A percentile compares a stretch with the other conserved stretches of the same genome.
Conservation (phyloP, 2,888 invertebrate species). For the Sepioteuthis lessoniana region DNA sequence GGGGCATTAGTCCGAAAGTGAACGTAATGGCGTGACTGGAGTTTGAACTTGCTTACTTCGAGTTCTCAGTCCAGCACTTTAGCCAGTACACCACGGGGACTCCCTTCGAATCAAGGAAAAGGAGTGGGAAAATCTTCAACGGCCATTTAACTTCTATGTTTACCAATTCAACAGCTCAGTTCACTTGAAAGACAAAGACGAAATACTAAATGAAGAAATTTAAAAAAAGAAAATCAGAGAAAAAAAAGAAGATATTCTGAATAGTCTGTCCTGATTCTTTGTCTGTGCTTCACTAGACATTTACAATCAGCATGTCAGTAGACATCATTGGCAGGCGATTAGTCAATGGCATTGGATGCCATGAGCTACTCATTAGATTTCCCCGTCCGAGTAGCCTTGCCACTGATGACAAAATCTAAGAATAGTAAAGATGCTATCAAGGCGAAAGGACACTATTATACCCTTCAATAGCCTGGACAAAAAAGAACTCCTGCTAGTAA, state of each 20-base stretch:
- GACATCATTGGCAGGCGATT: slow-evolving; percentile 1
- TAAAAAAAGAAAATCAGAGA: background rate
- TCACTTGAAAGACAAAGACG: slow-evolving; percentile 21
- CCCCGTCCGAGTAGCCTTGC: background rate
- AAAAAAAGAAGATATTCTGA: background rate
- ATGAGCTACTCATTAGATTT: background rate
- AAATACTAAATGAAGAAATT: background rate
- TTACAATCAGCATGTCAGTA: background rate
- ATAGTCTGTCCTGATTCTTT: slow-evolving; percentile 1
- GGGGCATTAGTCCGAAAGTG: no score
- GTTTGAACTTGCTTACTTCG: no score
- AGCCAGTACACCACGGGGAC: no score
- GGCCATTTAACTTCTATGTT: background rate
- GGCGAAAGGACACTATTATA: slow-evolving; percentile 8
- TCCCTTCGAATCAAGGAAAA: background rate
- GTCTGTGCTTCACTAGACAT: background rate
- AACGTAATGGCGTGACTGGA: no score
- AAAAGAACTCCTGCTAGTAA: background rate
- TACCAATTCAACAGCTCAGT: background rate
- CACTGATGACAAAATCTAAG: background rate
- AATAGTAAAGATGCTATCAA: background rate
- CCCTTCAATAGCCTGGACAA: background rate
- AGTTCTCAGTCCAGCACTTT: no score
- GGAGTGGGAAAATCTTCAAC: background rate
- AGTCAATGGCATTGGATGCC: background rate